Conservation (phyloP, 2,888 invertebrate species). For the Cosmorhoe ocellata region DNA sequence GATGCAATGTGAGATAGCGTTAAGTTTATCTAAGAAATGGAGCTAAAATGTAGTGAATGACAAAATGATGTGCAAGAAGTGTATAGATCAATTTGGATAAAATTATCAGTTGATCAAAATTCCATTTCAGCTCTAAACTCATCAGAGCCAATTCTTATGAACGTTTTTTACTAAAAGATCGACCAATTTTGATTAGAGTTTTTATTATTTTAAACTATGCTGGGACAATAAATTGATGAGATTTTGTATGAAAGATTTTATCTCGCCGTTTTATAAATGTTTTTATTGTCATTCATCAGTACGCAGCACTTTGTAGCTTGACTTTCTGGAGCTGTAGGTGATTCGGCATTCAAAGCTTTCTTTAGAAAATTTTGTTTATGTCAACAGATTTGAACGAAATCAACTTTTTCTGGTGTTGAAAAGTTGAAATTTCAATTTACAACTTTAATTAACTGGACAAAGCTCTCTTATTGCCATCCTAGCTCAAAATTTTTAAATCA, state of each 20-base stretch:
- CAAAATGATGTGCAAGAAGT: background rate
- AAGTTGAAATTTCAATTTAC: constrained; percentile 60
- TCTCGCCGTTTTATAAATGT: background rate
- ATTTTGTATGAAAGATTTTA: constrained; percentile 32
- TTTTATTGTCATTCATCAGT: background rate
- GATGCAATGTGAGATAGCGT: background rate
- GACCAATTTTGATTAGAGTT: constrained; percentile 44
- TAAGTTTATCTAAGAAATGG: background rate
- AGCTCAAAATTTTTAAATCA: constrained; percentile 54
- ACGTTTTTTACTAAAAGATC: constrained; percentile 20
- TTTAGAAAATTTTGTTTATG: constrained; percentile 69
- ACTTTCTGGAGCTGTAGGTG: background rate
- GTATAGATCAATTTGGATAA: background rate
- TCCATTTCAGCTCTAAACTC: constrained; percentile 9
- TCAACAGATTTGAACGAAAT: constrained; percentile 51
- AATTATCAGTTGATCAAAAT: background rate
- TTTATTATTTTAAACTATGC: constrained; percentile 35
- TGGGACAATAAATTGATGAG: constrained; percentile 44
- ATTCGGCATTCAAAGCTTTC: constrained; percentile 71
- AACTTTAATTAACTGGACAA: constrained; percentile 38
- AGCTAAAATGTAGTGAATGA: no score
- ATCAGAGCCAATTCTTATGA: constrained; percentile 9
- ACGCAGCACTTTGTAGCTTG: constrained; percentile 10
- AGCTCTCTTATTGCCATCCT: constrained; percentile 60
- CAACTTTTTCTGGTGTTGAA: constrained; percentile 66